Evolutionary conservation across 2,113 vertebrate genomes (phyloP).

Genomic region (Drymodes brunneopygia): DNA sequence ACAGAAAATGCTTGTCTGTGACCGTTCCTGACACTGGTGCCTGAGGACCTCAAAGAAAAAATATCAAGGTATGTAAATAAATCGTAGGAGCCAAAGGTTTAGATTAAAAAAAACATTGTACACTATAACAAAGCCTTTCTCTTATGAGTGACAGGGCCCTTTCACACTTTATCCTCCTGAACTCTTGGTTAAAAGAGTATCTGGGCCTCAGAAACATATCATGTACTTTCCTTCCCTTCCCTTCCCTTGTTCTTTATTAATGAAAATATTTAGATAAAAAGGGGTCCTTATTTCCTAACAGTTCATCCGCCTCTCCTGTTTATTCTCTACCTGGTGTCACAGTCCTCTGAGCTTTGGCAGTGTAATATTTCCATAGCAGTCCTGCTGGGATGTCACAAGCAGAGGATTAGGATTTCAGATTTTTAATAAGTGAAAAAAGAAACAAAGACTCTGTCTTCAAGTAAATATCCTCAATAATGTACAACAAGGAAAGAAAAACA

Average conservation of each 20-base stretch:
- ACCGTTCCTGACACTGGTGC: neutral
- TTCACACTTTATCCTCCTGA: neutral
- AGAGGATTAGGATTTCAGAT: slow-evolving; percentile 12
- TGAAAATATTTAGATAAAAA: slow-evolving; percentile 60
- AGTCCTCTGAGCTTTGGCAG: neutral
- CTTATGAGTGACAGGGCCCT: neutral
- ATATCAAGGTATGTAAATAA: slow-evolving; percentile 27
- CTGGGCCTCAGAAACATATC: neutral
- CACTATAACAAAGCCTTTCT: neutral
- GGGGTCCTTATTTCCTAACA: slow-evolving; percentile 16
- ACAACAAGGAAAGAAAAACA: slow-evolving; percentile 14
- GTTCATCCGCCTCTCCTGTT: slow-evolving; percentile 44
- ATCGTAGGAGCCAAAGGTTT: neutral
- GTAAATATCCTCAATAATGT: neutral
- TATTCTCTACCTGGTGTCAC: slow-evolving; percentile 57
- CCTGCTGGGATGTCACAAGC: slow-evolving; percentile 19
- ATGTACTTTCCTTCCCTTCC: neutral
- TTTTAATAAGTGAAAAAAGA: neutral
- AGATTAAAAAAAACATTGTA: neutral
- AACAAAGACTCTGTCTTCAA: neutral
- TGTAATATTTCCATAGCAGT: slow-evolving; percentile 28
- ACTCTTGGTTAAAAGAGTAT: neutral
- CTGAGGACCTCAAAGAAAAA: neutral
- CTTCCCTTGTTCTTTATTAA: slow-evolving; percentile 1
- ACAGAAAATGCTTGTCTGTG: neutral